Percentiles rank a stretch among this genome's conserved stretches.
phyloP scores from a whole-genome alignment of 2,113 vertebrate species.

The Phalacrocorax pelagicus region DNA sequence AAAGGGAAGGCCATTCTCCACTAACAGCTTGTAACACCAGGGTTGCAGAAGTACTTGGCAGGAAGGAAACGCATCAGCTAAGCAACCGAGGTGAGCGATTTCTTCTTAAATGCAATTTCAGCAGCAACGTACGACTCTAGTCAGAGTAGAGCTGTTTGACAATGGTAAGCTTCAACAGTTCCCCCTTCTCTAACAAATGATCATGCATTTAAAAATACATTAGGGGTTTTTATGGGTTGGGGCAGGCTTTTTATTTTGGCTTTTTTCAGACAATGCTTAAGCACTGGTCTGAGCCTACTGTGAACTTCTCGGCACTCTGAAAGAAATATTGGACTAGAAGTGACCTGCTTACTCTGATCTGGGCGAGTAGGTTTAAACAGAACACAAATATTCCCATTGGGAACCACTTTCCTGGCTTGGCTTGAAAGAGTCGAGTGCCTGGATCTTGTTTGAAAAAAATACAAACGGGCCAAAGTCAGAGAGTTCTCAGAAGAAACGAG shows the following conservation, averaged over 20 bases:
- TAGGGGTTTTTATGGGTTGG: neutral
- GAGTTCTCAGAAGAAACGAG: neutral
- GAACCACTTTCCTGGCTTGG: neutral
- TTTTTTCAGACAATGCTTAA: neutral
- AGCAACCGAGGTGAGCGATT: neutral
- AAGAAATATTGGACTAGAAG: neutral
- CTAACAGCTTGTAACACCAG: neutral
- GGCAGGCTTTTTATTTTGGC: neutral
- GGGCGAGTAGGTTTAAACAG: slow-evolving; percentile 16
- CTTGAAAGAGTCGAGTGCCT: neutral
- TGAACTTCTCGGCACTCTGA: neutral
- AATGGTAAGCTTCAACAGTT: neutral
- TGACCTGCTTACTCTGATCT: neutral
- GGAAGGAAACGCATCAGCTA: neutral
- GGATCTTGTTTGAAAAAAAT: neutral
- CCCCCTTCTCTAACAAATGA: neutral
- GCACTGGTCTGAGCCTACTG: neutral
- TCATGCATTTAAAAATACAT: neutral
- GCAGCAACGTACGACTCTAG: neutral
- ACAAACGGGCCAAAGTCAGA: neutral
- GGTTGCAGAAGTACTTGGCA: neutral
- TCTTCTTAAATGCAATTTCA: neutral
- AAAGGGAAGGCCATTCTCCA: neutral
- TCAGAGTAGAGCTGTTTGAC: neutral
- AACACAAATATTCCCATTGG: neutral